phyloP scores from a whole-genome alignment of 2,797 vertebrate species.

The Salmo trutta region DNA sequence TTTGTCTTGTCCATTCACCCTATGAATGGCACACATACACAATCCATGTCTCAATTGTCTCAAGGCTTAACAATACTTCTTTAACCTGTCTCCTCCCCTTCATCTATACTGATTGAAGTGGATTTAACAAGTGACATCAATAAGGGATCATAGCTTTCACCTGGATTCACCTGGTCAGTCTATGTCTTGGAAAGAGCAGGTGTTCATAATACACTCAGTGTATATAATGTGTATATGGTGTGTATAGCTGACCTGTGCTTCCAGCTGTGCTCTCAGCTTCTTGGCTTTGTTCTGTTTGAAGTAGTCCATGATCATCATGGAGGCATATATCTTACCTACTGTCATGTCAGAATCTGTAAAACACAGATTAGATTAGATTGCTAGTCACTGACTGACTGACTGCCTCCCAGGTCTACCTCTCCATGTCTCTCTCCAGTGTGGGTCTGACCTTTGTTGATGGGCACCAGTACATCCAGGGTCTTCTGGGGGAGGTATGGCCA shows the following conservation, averaged over 20 bases:
- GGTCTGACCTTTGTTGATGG: constrained; percentile 93
- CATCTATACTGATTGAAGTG: no score
- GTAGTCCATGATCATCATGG: constrained; percentile 99
- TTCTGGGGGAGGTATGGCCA: constrained; percentile 98
- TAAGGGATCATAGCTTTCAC: no score
- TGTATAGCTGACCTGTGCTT: constrained; percentile 85
- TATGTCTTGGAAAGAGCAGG: no score
- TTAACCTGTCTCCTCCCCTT: no score
- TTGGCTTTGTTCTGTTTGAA: constrained; percentile 98
- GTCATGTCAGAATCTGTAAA: constrained; percentile 93
- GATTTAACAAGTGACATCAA: no score
- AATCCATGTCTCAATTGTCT: no score
- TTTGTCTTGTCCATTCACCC: no score
- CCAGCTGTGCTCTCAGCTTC: constrained; percentile 91
- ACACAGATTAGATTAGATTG: constrained; percentile 10
- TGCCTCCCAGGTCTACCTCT: background rate
- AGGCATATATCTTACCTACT: constrained; percentile 98
- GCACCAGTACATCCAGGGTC: constrained; percentile 92
- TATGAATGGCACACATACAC: no score
- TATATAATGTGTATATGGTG: background rate
- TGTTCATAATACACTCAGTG: background rate
- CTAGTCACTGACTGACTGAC: background rate
- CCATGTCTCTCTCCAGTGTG: background rate
- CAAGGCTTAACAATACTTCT: no score
- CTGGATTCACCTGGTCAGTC: no score